These are phyloP conservation scores for Lordiphosa clarofinis DNA, from an alignment of 1,140 invertebrate genomes.

Conservation along the genomic window DNA sequence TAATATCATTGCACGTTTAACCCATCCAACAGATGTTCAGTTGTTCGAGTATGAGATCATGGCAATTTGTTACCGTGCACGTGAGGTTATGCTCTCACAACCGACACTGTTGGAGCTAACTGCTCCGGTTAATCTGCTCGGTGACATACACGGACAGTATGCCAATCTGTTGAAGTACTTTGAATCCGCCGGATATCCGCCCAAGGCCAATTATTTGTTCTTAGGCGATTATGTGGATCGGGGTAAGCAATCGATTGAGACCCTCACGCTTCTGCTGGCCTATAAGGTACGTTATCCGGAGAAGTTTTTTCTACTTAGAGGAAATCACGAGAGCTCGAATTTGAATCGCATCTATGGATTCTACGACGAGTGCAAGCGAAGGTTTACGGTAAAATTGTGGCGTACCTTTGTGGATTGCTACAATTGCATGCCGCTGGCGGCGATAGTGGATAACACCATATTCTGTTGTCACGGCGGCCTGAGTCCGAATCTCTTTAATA, in stretches of 20 bases:
- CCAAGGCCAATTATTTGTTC: constrained; percentile 98
- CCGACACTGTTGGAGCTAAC: constrained; percentile 97
- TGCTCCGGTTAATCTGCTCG: constrained; percentile 98
- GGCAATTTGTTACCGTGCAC: constrained; percentile 94
- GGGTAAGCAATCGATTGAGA: constrained; percentile 92
- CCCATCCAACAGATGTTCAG: constrained; percentile 82
- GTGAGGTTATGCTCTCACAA: constrained; percentile 98
- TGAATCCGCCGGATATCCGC: constrained; percentile 99
- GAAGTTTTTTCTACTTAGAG: constrained; percentile 90
- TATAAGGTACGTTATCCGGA: constrained; percentile 96
- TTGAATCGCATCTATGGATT: constrained; percentile 96
- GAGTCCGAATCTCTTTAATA: constrained; percentile 91
- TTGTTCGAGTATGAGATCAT: constrained; percentile 96
- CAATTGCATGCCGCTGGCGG: constrained; percentile 97
- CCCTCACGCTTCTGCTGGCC: constrained; percentile 94
- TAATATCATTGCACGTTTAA: constrained; percentile 34
- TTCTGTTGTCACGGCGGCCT: constrained; percentile 98
- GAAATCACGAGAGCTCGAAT: constrained; percentile 90
- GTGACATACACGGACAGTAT: constrained; percentile 99
- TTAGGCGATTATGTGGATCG: constrained; percentile 93
- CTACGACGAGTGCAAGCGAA: constrained; percentile 97
- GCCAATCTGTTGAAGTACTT: constrained; percentile 97
- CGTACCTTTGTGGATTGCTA: constrained; percentile 95
- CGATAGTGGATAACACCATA: constrained; percentile 96
- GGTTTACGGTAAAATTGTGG: constrained; percentile 98